Conservation (phyloP, 2,888 invertebrate species). For the Trichogramma dendrolimi region DNA sequence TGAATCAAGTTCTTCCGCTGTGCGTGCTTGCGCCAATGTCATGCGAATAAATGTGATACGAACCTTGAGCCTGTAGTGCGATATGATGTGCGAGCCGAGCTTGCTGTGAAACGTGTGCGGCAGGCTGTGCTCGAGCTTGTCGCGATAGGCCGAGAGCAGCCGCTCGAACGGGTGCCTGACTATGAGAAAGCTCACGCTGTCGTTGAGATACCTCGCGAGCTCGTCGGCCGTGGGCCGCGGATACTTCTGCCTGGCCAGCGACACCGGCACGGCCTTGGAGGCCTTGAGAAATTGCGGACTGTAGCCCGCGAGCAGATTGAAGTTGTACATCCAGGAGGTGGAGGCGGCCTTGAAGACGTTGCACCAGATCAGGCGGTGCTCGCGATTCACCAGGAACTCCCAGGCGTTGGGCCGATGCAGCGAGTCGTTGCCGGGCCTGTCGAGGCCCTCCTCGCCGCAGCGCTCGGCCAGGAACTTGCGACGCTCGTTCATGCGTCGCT, state of each 20-base stretch:
- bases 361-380: constrained; percentile 79
- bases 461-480: constrained; percentile 58
- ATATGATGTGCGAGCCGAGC: constrained; percentile 72
- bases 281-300: constrained; percentile 71
- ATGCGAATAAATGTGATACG: constrained; percentile 22
- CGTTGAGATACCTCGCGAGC: constrained; percentile 68
- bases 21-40: neutral
- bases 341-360: constrained; percentile 75
- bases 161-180: constrained; percentile 78
- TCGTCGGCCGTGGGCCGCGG: constrained; percentile 70
- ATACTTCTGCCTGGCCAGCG: constrained; percentile 74
- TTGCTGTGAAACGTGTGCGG: constrained; percentile 79
- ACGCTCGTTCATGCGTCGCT: constrained; percentile 59
- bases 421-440: constrained; percentile 58
- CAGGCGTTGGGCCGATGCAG: constrained; percentile 73
- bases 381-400: constrained; percentile 79
- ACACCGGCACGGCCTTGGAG: constrained; percentile 72
- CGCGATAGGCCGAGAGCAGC: constrained; percentile 76
- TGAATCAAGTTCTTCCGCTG: neutral
- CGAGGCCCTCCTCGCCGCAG: constrained; percentile 62
- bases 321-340: constrained; percentile 91
- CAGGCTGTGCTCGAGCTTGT: constrained; percentile 78
- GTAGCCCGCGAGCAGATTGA: constrained; percentile 81
- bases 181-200: constrained; percentile 76
- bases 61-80: constrained; percentile 66